phyloP scores from a whole-genome alignment of 2,888 invertebrate genomes.

The Tinea pellionella region DNA sequence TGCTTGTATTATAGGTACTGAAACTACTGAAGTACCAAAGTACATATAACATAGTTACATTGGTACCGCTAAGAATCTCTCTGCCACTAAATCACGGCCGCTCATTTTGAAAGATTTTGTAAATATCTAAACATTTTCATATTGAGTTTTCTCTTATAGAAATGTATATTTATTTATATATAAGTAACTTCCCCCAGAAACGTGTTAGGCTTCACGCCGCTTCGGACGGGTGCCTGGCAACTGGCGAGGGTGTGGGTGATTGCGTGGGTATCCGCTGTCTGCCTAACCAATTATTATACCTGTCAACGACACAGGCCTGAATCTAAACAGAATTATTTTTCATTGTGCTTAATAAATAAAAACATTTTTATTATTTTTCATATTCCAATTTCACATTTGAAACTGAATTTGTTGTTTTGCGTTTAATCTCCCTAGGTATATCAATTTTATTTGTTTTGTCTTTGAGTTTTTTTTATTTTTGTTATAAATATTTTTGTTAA shows the following conservation, averaged over 20 bases:
- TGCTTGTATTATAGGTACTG: too few species aligned
- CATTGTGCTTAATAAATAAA: too few species aligned
- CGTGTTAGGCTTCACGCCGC: slow-evolving; percentile 17
- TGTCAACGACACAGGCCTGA: neutral
- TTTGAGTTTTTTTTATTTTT: neutral
- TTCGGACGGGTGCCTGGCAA: slow-evolving; percentile 15
- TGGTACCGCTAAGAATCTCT: too few species aligned
- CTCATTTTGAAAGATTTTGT: too few species aligned
- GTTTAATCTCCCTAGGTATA: too few species aligned
- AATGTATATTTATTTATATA: neutral
- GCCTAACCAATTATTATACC: slow-evolving; percentile 7
- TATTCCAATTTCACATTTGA: neutral
- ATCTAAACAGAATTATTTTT: neutral
- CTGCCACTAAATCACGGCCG: too few species aligned
- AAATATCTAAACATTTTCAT: too few species aligned
- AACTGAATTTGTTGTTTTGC: neutral
- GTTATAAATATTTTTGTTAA: too few species aligned
- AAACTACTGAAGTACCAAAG: too few species aligned
- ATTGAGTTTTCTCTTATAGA: too few species aligned
- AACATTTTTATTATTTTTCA: neutral
- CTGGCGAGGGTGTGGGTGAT: slow-evolving; percentile 16
- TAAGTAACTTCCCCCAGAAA: neutral
- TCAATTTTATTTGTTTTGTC: too few species aligned
- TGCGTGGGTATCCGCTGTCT: slow-evolving; percentile 14
- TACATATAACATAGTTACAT: too few species aligned